These are phyloP conservation scores for Rhadinocentrus ornatus DNA, from an alignment of 2,797 vertebrate species.

Conservation along the genomic window DNA sequence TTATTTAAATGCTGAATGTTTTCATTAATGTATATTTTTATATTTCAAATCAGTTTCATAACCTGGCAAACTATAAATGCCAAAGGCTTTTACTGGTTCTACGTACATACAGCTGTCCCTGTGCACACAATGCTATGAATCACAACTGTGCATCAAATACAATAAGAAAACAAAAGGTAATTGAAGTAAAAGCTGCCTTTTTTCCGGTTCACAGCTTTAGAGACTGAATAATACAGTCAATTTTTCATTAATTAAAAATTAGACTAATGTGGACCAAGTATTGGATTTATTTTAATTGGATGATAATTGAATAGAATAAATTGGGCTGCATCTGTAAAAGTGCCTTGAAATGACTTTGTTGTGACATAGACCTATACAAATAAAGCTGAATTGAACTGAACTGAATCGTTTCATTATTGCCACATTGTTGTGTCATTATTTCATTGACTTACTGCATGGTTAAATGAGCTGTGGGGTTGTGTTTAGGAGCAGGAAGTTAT, in stretches of 20 bases:
- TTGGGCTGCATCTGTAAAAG: too few species aligned
- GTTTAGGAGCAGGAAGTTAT: background rate
- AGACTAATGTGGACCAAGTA: too few species aligned
- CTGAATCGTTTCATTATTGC: too few species aligned
- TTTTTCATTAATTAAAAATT: too few species aligned
- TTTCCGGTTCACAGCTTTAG: background rate
- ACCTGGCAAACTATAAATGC: background rate
- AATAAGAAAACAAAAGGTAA: background rate
- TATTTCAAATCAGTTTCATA: conserved; percentile 1
- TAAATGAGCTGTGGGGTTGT: background rate
- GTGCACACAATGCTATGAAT: background rate
- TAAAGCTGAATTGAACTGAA: too few species aligned
- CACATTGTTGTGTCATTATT: too few species aligned
- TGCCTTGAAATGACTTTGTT: too few species aligned
- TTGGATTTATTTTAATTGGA: too few species aligned
- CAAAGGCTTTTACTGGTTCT: background rate
- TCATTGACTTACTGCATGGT: background rate
- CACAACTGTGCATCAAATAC: background rate
- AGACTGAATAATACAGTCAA: too few species aligned
- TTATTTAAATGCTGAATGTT: background rate
- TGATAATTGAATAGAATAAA: too few species aligned
- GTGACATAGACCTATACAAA: too few species aligned
- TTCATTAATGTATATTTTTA: background rate
- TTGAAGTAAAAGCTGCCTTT: background rate
- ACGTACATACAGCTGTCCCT: background rate